A percentile compares a stretch with the other conserved stretches of the same genome.
These are phyloP conservation scores for Galerucella pusilla DNA, from an alignment of 2,888 invertebrate species.

Conservation along the genomic window DNA sequence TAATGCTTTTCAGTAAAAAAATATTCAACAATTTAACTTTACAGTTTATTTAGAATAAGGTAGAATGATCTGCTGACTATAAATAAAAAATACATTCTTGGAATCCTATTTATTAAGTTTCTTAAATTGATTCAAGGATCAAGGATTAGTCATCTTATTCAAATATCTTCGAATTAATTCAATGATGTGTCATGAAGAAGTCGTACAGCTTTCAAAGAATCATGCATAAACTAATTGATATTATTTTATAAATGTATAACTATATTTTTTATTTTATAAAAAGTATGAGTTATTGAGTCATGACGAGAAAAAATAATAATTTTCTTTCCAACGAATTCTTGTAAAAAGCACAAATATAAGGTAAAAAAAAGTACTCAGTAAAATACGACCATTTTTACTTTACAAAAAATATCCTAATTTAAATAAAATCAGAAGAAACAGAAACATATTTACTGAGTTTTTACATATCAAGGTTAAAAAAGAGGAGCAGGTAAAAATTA, in stretches of 20 bases:
- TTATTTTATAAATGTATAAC: constrained; percentile 10
- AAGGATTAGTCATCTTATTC: no score
- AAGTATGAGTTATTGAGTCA: constrained; percentile 18
- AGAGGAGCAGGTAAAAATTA: not conserved
- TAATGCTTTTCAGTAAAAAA: no score
- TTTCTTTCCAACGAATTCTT: not conserved
- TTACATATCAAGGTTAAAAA: not conserved
- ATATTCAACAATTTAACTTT: no score
- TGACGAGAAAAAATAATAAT: not conserved
- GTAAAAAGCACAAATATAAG: constrained; percentile 6
- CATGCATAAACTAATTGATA: constrained; percentile 1
- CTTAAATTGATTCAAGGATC: no score
- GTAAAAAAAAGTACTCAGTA: constrained; percentile 13
- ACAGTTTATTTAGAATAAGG: no score
- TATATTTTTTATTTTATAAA: constrained; percentile 1
- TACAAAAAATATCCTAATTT: not conserved
- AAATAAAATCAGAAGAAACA: not conserved
- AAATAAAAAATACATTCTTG: no score
- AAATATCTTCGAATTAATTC: no score
- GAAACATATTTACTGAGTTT: not conserved
- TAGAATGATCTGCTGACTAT: no score
- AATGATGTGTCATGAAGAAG: not conserved
- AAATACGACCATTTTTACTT: not conserved
- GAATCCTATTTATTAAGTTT: no score
- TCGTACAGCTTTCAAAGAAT: constrained; percentile 11